A percentile compares a stretch with the other conserved stretches of the same genome.
phyloP scores from a whole-genome alignment of 2,888 invertebrate genomes.

The Neoascia interrupta region DNA sequence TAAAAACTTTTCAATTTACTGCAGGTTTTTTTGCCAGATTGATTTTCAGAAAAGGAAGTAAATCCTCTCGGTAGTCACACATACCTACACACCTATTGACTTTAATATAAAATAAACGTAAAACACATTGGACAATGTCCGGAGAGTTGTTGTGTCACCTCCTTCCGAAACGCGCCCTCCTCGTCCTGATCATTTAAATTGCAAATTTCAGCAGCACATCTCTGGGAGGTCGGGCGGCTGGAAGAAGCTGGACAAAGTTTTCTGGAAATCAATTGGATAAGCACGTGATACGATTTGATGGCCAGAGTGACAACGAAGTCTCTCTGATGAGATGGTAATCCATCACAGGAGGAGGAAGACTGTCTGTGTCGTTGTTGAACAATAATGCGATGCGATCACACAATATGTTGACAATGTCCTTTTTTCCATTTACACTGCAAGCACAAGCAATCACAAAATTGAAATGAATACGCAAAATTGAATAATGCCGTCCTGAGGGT shows the following conservation, averaged over 20 bases:
- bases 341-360: neutral
- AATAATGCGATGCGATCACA: conserved; percentile 48
- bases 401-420: conserved; percentile 62
- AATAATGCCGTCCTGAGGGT: conserved; percentile 33
- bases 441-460: conserved; percentile 52
- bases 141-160: neutral
- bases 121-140: conserved; percentile 41
- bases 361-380: conserved; percentile 23
- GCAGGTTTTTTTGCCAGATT: conserved; percentile 36
- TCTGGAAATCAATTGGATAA: conserved; percentile 58
- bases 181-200: conserved; percentile 51
- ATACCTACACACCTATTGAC: neutral
- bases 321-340: conserved; percentile 35
- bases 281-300: conserved; percentile 56
- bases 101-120: conserved; percentile 24
- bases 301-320: conserved; percentile 2
- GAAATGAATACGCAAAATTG: conserved; percentile 64
- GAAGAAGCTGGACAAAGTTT: conserved; percentile 38
- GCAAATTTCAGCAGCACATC: conserved; percentile 53
- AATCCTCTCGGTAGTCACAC: conserved; percentile 13
- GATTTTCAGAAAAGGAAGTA: conserved; percentile 38
- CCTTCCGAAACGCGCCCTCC: neutral
- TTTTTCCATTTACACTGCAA: conserved; percentile 35
- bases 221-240: neutral
- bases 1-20: conserved; percentile 59